Conservation (phyloP, 2,888 invertebrate genomes). For the Dioctria rufipes region DNA sequence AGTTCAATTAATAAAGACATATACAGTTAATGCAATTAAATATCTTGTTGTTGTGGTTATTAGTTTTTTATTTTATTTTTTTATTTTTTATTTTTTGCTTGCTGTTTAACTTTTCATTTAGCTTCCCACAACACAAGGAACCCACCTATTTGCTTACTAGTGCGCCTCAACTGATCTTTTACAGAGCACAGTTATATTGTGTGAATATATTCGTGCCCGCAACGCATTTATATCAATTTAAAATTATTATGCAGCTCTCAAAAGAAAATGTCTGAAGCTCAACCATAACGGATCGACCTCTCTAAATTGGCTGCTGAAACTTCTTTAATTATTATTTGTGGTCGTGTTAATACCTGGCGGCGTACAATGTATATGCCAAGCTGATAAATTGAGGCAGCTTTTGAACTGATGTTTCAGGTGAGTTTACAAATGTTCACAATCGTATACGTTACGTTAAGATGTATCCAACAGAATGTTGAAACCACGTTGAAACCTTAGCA, state of each 20-base stretch:
- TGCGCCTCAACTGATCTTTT: background rate
- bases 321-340: slow-evolving; percentile 19
- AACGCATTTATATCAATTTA: background rate
- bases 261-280: slow-evolving; percentile 10
- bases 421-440: slow-evolving; percentile 35
- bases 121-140: slow-evolving; percentile 31
- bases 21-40: slow-evolving; percentile 21
- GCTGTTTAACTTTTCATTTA: slow-evolving; percentile 9
- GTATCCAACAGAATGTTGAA: background rate
- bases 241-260: background rate
- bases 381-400: slow-evolving; percentile 17
- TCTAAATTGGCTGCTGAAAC: background rate
- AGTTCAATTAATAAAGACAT: slow-evolving; percentile 39
- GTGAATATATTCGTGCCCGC: slow-evolving; percentile 1
- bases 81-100: too few relatives aligned
- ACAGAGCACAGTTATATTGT: background rate
- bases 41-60: slow-evolving; percentile 19
- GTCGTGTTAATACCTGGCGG: slow-evolving; percentile 1
- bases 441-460: background rate
- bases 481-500: background rate
- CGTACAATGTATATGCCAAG: background rate
- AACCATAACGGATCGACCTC: background rate
- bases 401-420: slow-evolving; percentile 28
- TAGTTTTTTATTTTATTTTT: too few relatives aligned
- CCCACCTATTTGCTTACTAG: slow-evolving; percentile 9